Conservation (phyloP, 1,140 invertebrate genomes). For the Dendroctonus valens region DNA sequence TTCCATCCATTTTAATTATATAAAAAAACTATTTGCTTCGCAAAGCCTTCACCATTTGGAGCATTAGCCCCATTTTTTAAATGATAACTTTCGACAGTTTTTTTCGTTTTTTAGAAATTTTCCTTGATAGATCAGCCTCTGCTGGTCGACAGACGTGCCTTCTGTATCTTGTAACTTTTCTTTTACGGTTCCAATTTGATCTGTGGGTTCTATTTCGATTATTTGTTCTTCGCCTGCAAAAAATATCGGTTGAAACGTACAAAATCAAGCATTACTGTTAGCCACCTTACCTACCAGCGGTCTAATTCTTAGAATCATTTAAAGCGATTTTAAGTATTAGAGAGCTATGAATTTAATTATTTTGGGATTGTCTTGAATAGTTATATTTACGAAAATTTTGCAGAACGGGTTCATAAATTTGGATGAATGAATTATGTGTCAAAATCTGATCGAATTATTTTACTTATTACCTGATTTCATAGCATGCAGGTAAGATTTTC, state of each 20-base stretch:
- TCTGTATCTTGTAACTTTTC: slow-evolving; percentile 41
- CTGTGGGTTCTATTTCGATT: slow-evolving; percentile 42
- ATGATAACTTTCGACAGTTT: slow-evolving; percentile 43
- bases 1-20: neutral
- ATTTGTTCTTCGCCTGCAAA: slow-evolving; percentile 38
- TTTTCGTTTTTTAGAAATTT: slow-evolving; percentile 42
- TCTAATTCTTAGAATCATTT: slow-evolving; percentile 34
- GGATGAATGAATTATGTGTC: too few relatives aligned
- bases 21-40: slow-evolving; percentile 28
- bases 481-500: too few relatives aligned
- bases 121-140: slow-evolving; percentile 43
- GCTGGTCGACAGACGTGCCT: slow-evolving; percentile 42
- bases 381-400: too few relatives aligned
- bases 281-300: slow-evolving; percentile 19
- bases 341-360: too few relatives aligned
- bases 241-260: neutral
- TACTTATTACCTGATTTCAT: too few relatives aligned
- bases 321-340: neutral
- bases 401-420: too few relatives aligned
- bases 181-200: slow-evolving; percentile 42
- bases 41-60: slow-evolving; percentile 44
- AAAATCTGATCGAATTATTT: too few relatives aligned
- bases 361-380: too few relatives aligned
- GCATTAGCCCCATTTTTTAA: slow-evolving; percentile 39
- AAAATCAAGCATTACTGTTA: neutral